Base-by-base conservation (phyloP, 2,888 invertebrate species). In the Cistogaster globosa region DNA sequence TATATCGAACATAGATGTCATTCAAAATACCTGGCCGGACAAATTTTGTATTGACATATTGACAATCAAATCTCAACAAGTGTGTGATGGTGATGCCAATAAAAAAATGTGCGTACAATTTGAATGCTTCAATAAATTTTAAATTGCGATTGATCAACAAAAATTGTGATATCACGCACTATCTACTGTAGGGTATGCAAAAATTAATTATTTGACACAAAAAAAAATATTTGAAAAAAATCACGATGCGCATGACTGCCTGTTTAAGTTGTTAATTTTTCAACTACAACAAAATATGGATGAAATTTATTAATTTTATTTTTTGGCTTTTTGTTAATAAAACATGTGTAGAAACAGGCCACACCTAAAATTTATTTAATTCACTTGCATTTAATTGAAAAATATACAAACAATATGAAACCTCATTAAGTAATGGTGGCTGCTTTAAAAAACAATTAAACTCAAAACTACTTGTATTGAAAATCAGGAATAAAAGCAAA, bases 371-470 rank as follows among this genome's bases (percentile, higher is more conserved):
- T 72, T 65, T 38, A 65, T 57, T 72, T 68, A 77, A 72, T 75
- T 45, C 57, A 51, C 22, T 65, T 36, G n/a, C 63, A 67, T 53
- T 74, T 20, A 26, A 62, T 65, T 16, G 7, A 16, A 55, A 63
- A 63, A 65, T 65, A 42, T 42, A 55, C 16, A 63, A 53, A 48
- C 38, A 51, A 65, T 72, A 71, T 58, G 58, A 71, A 77, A 76
- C 20, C 76, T 83, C 76, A 83, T 83, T 83, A 83, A 71, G 82
- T 83, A 83, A 83, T 83, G 76, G 76, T 71, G 82, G 71, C 53
- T 58, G 76, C 58, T 76, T 82, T 82, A 77, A 82, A 82, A 82
- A 71, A 58, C 82, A 82, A 76, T 82, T 82, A 82, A 82, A 82
- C 71, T 71, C 4, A 18, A 62, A 82, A 76, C 71, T 82, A 71